Evolutionary conservation across 2,888 invertebrate genomes (phyloP).

Genomic region (Mimumesa dahlbomi): DNA sequence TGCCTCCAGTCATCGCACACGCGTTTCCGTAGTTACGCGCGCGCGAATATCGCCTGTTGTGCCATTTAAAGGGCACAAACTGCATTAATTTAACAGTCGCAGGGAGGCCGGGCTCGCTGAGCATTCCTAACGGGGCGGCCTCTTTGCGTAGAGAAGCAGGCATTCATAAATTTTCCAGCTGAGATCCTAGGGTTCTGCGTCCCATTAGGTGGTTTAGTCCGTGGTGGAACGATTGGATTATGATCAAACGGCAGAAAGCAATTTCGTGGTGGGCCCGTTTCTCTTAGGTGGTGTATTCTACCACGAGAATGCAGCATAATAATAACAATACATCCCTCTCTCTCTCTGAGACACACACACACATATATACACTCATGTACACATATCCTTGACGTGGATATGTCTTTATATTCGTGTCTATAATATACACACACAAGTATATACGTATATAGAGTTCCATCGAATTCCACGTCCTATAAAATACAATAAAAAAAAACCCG

Average conservation of each 20-base stretch:
- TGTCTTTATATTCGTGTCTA: slow-evolving; percentile 1
- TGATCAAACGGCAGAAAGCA: slow-evolving; percentile 68
- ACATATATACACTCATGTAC: neutral
- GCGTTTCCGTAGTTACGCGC: too few species aligned
- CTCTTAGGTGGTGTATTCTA: slow-evolving; percentile 53
- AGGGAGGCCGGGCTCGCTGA: slow-evolving; percentile 24
- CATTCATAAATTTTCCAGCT: slow-evolving; percentile 65
- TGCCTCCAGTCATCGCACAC: too few species aligned
- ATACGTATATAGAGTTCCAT: neutral
- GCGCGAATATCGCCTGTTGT: slow-evolving; percentile 10
- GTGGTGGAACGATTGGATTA: slow-evolving; percentile 68
- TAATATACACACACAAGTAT: neutral
- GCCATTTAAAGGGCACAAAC: slow-evolving; percentile 51
- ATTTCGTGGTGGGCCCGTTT: slow-evolving; percentile 60
- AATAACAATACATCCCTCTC: slow-evolving; percentile 44
- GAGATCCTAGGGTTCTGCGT: slow-evolving; percentile 59
- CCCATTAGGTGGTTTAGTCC: slow-evolving; percentile 63
- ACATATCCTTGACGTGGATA: neutral
- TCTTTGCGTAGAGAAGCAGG: slow-evolving; percentile 44
- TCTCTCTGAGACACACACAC: neutral
- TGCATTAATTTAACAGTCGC: slow-evolving; percentile 55
- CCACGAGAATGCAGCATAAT: slow-evolving; percentile 53
- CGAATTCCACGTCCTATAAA: slow-evolving; percentile 36
- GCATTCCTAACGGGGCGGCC: slow-evolving; percentile 60
- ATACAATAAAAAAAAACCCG: neutral